Evolutionary conservation across 2,113 vertebrate species (phyloP).

Genomic region (Regulus satrapa): DNA sequence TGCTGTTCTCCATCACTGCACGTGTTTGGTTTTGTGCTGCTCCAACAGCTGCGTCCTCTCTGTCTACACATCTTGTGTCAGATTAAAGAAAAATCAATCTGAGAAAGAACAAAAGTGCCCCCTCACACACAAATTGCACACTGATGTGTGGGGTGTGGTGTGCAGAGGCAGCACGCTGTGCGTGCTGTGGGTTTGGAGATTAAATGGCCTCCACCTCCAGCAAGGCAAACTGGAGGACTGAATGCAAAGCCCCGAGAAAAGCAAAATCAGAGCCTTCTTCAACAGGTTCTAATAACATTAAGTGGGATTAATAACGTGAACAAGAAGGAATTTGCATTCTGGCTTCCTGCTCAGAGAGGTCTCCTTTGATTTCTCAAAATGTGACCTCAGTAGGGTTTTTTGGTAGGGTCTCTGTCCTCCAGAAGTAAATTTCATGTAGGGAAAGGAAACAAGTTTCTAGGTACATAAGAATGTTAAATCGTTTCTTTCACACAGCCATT

Average conservation of each 20-base stretch:
- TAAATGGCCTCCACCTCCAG: background rate
- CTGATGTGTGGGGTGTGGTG: background rate
- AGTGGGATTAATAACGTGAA: background rate
- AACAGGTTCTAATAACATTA: background rate
- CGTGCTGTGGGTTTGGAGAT: background rate
- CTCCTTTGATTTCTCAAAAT: background rate
- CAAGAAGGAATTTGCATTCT: background rate
- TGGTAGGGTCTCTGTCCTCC: background rate
- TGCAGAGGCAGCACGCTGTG: background rate
- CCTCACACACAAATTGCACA: background rate
- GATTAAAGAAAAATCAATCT: background rate
- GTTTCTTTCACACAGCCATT: background rate
- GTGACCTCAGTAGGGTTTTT: background rate
- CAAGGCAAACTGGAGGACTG: background rate
- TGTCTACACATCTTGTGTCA: background rate
- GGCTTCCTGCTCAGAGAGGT: background rate
- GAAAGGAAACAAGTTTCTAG: background rate
- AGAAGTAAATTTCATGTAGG: background rate
- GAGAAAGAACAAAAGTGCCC: background rate
- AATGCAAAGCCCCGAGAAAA: background rate
- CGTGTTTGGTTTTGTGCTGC: background rate
- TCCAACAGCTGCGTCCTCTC: background rate
- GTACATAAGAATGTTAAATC: background rate
- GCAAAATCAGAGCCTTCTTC: background rate
- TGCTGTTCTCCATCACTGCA: background rate